phyloP scores from a whole-genome alignment of 2,797 vertebrate genomes.

The Centroberyx gerrardi region DNA sequence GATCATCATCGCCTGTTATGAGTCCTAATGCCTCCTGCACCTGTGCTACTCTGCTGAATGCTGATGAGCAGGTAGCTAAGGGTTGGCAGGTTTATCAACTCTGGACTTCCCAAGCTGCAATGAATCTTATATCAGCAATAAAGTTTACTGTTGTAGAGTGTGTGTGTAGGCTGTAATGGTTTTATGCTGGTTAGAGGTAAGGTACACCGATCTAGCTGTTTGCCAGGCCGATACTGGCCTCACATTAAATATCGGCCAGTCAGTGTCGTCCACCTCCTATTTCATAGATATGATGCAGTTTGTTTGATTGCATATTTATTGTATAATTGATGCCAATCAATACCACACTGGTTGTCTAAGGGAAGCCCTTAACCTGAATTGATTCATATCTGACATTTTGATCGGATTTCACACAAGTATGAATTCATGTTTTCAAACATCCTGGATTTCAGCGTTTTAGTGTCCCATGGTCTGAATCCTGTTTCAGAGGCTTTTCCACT shows the following conservation, averaged over 20 bases:
- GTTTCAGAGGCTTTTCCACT: too few relatives aligned
- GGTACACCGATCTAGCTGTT: neutral
- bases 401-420: too few relatives aligned
- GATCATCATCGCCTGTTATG: conserved; percentile 45
- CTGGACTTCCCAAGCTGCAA: neutral
- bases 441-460: too few relatives aligned
- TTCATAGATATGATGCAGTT: neutral
- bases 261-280: neutral
- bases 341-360: too few relatives aligned
- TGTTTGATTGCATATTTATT: too few relatives aligned
- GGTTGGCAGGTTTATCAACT: conserved; percentile 2
- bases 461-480: too few relatives aligned
- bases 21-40: conserved; percentile 36
- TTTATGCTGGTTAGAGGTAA: neutral
- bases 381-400: too few relatives aligned
- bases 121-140: neutral
- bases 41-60: conserved; percentile 27
- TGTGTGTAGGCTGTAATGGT: neutral
- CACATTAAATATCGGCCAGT: neutral
- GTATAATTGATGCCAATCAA: too few relatives aligned
- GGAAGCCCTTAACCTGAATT: too few relatives aligned
- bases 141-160: neutral
- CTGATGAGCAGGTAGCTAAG: neutral
- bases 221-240: neutral
- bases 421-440: too few relatives aligned